Base-by-base conservation (phyloP, 2,797 vertebrate genomes). In the Arrhamphus sclerolepis region DNA sequence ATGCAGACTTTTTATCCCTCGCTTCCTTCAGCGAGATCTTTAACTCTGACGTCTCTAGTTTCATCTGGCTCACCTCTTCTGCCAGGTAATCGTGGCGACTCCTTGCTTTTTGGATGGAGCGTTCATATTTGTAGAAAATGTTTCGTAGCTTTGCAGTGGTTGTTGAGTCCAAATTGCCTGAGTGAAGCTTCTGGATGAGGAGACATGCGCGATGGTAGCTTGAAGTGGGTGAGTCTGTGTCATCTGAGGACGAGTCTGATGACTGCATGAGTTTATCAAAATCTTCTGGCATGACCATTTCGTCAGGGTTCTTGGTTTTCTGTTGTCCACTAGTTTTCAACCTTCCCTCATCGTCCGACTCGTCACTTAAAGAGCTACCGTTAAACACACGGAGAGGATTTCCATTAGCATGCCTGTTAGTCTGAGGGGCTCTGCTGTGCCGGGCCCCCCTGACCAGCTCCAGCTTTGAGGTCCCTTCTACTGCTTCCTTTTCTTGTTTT, bases 51-150 rank as follows among this genome's bases (percentile, higher is more conserved):
- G 89, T 87, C 57, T 96, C 94, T 53, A 84, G 89, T 85, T 95
- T 89, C 72, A 96, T 21, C 83, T 93, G 94, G 78, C 71, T 92
- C 56, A 93, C 89, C 89, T 97, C 94, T 80, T 89, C 89, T 0
- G 71, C 40, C 68, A 96, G 83, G 9, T 92, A 89, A 1, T 80
- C 74, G 61, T 93, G 93, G 10, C 92, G 91, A 53, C 87, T 92
- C 61, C 90, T 92, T 67, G 93, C 92, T 78, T 77, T 89, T 85
- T 96, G 93, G 87, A 97, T 92, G 73, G 90, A 90, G 72, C 91
- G 93, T 78, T 96, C 94, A 57, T 97, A 96, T 59, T 96, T 93
- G 48, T 96, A 94, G 83, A 98, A 86, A 78, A 95, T 91, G 80
- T 95, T 95, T 67, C 94, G 94, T 48, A 98, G 92, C 91, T 97